A percentile compares a stretch with the other conserved stretches of the same genome.
phyloP scores from a whole-genome alignment of 2,888 invertebrate genomes.

The Ecliptopera silaceata region DNA sequence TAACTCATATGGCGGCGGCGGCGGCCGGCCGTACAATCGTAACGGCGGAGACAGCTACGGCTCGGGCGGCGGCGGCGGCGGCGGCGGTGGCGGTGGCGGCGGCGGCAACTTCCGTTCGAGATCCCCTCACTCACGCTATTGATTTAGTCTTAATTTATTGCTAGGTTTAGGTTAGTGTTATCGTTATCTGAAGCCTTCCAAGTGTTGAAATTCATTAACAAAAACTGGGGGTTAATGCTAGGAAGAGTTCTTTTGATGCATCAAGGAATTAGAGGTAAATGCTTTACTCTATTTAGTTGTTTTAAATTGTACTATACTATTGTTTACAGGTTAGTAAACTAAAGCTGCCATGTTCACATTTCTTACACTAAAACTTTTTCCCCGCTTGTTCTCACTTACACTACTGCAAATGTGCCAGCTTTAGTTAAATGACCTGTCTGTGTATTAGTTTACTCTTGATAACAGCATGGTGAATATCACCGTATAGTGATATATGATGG shows the following conservation, averaged over 20 bases:
- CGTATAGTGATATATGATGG: no score
- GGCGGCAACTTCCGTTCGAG: conserved; percentile 81
- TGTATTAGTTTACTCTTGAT: no score
- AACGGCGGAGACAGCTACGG: conserved; percentile 73
- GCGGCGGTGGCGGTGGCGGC: conserved; percentile 60
- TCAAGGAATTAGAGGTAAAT: conserved; percentile 73
- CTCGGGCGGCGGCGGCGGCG: conserved; percentile 70
- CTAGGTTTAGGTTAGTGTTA: conserved; percentile 78
- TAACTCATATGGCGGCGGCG: conserved; percentile 75
- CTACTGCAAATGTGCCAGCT: no score
- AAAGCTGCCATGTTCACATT: no score
- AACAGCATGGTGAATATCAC: no score
- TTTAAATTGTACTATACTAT: no score
- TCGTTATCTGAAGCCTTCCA: conserved; percentile 82
- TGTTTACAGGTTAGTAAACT: no score
- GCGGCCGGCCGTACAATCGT: conserved; percentile 69
- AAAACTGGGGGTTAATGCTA: conserved; percentile 77
- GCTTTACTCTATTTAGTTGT: conserved; percentile 12
- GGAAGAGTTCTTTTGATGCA: conserved; percentile 70
- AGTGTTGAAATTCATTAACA: conserved; percentile 79
- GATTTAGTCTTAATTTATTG: conserved; percentile 67
- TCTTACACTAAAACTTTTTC: no score
- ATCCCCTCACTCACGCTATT: conserved; percentile 77
- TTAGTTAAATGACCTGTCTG: no score
- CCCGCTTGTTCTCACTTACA: no score